These are phyloP conservation scores for Falcaria lacertinaria DNA, from an alignment of 2,888 invertebrate genomes.

Conservation along the genomic window DNA sequence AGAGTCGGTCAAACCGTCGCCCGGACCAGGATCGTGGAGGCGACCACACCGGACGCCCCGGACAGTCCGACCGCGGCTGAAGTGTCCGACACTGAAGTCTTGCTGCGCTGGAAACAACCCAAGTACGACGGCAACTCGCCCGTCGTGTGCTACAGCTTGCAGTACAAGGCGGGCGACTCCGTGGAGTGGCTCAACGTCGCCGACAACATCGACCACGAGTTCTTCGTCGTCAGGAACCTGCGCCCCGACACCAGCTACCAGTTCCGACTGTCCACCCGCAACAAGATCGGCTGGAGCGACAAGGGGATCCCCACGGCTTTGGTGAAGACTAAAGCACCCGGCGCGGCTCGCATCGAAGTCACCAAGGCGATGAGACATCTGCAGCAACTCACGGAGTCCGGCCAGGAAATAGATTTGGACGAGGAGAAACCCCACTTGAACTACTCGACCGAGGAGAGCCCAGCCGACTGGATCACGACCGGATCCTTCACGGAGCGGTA, in stretches of 20 bases:
- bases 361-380: slow-evolving; percentile 91
- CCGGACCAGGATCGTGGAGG: slow-evolving; percentile 86
- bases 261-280: slow-evolving; percentile 92
- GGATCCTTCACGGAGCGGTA: slow-evolving; percentile 86
- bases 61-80: slow-evolving; percentile 93
- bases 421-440: slow-evolving; percentile 84
- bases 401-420: slow-evolving; percentile 83
- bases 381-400: slow-evolving; percentile 91
- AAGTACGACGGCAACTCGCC: slow-evolving; percentile 94
- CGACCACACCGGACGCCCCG: slow-evolving; percentile 90
- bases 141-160: slow-evolving; percentile 93
- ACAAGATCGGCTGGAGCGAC: slow-evolving; percentile 96
- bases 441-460: slow-evolving; percentile 86
- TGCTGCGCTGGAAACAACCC: slow-evolving; percentile 96
- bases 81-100: slow-evolving; percentile 90
- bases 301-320: slow-evolving; percentile 90
- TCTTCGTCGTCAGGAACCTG: slow-evolving; percentile 90
- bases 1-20: slow-evolving; percentile 89
- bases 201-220: slow-evolving; percentile 95
- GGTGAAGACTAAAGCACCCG: slow-evolving; percentile 83
- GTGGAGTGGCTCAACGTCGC: slow-evolving; percentile 92
- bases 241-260: slow-evolving; percentile 90
- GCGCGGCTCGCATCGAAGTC: slow-evolving; percentile 86
- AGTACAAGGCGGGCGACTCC: slow-evolving; percentile 87
- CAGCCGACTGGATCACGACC: slow-evolving; percentile 85